These are phyloP conservation scores for Sarcophaga peregrina DNA, from an alignment of 1,140 invertebrate species.

Conservation along the genomic window DNA sequence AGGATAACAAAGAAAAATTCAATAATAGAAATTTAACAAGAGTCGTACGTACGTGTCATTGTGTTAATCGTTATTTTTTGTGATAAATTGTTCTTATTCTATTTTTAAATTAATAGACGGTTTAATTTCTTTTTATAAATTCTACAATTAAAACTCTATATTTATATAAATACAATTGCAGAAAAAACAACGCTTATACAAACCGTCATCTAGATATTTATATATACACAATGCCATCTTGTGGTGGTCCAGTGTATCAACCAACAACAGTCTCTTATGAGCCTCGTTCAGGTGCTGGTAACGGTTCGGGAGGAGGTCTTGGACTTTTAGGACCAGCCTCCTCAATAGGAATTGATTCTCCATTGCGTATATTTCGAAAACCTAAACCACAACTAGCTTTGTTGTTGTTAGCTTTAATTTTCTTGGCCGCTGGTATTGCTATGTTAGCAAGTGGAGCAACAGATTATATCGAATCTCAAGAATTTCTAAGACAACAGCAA, in stretches of 20 bases:
- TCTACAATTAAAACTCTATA: neutral
- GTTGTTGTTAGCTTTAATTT: slow-evolving; percentile 44
- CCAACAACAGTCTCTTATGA: slow-evolving; percentile 79
- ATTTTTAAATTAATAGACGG: neutral
- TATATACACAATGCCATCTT: slow-evolving; percentile 68
- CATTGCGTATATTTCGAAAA: slow-evolving; percentile 45
- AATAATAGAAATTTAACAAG: slow-evolving; percentile 4
- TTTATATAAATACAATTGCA: neutral
- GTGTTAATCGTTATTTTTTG: neutral
- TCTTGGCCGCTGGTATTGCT: slow-evolving; percentile 46
- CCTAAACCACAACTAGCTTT: slow-evolving; percentile 44
- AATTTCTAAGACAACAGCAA: slow-evolving; percentile 35
- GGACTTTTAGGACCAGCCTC: slow-evolving; percentile 44
- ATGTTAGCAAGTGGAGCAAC: slow-evolving; percentile 44
- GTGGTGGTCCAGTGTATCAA: slow-evolving; percentile 75
- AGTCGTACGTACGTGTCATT: neutral
- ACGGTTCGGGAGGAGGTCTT: slow-evolving; percentile 14
- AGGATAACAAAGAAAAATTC: neutral
- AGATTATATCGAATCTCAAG: slow-evolving; percentile 46
- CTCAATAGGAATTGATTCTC: slow-evolving; percentile 43
- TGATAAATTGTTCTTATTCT: neutral
- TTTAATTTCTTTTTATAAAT: neutral
- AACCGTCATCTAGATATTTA: slow-evolving; percentile 45
- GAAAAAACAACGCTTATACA: neutral
- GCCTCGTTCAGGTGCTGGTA: slow-evolving; percentile 67